Evolutionary conservation across 1,140 invertebrate genomes (phyloP).

Genomic region (Ptiloglossa arizonensis): DNA sequence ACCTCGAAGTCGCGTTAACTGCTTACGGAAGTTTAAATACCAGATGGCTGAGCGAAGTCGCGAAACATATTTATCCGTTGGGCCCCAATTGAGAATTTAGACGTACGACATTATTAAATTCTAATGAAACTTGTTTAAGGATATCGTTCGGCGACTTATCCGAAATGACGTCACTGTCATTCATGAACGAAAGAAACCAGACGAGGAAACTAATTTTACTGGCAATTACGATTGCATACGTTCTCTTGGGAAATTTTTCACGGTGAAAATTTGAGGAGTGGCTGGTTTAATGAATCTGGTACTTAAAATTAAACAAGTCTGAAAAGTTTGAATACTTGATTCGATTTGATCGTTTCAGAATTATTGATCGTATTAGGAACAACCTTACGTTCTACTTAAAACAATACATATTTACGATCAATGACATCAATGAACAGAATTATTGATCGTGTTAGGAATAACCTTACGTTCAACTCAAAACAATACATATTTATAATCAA

Average conservation of each 20-base stretch:
- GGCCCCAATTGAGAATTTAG: conserved; percentile 2
- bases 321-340: background rate
- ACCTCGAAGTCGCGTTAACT: conserved; percentile 1
- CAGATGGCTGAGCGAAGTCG: background rate
- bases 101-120: conserved; percentile 7
- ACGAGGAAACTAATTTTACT: background rate
- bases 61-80: conserved; percentile 33
- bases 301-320: background rate
- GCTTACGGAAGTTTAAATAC: conserved; percentile 38
- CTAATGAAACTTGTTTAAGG: conserved; percentile 13
- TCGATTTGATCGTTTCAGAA: background rate
- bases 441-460: too few species aligned
- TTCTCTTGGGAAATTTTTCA: background rate
- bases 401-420: too few species aligned
- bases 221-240: background rate
- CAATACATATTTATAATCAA: too few species aligned
- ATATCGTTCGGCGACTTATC: background rate
- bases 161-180: background rate
- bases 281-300: background rate
- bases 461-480: too few species aligned
- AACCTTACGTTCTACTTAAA: too few species aligned
- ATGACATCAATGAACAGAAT: too few species aligned
- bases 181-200: too few species aligned
- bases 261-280: background rate
- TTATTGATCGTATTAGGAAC: too few species aligned